Conservation (phyloP, 2,888 invertebrate species). For the Drosophila vallismaia region DNA sequence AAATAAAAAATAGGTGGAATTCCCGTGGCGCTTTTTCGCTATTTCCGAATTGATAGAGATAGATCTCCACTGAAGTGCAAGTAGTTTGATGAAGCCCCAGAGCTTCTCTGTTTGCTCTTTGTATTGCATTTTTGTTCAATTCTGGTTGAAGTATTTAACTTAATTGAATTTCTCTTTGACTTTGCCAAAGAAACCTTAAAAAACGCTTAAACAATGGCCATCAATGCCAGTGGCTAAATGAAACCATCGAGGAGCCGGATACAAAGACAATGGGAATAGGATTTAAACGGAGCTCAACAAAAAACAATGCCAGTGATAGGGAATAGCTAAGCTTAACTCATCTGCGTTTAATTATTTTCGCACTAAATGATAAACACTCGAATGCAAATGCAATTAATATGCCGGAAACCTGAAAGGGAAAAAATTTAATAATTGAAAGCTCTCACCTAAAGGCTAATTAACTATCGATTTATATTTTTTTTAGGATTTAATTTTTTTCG, state of each 20-base stretch:
- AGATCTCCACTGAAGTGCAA: slow-evolving; percentile 38
- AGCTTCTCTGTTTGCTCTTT: slow-evolving; percentile 18
- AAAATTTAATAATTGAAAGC: slow-evolving; percentile 14
- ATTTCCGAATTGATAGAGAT: slow-evolving; percentile 7
- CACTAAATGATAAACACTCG: slow-evolving; percentile 24
- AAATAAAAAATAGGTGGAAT: background rate
- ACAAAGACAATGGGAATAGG: background rate
- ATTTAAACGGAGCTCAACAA: slow-evolving; percentile 24
- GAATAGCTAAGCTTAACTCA: slow-evolving; percentile 15
- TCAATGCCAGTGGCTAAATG: slow-evolving; percentile 18
- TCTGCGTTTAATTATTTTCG: slow-evolving; percentile 11
- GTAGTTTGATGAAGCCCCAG: slow-evolving; percentile 37
- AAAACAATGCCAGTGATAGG: slow-evolving; percentile 1
- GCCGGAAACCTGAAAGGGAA: slow-evolving; percentile 5
- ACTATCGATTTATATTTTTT: slow-evolving; percentile 68
- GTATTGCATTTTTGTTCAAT: slow-evolving; percentile 52
- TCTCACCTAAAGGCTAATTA: slow-evolving; percentile 60
- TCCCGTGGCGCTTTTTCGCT: background rate
- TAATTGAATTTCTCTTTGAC: slow-evolving; percentile 63
- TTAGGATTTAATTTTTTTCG: slow-evolving; percentile 6
- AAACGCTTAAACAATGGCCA: slow-evolving; percentile 10
- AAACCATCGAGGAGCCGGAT: slow-evolving; percentile 12
- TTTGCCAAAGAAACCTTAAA: slow-evolving; percentile 22
- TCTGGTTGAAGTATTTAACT: slow-evolving; percentile 60
- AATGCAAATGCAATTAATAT: slow-evolving; percentile 53